Conservation (phyloP, 2,797 vertebrate genomes). For the Lutjanus campechanus region DNA sequence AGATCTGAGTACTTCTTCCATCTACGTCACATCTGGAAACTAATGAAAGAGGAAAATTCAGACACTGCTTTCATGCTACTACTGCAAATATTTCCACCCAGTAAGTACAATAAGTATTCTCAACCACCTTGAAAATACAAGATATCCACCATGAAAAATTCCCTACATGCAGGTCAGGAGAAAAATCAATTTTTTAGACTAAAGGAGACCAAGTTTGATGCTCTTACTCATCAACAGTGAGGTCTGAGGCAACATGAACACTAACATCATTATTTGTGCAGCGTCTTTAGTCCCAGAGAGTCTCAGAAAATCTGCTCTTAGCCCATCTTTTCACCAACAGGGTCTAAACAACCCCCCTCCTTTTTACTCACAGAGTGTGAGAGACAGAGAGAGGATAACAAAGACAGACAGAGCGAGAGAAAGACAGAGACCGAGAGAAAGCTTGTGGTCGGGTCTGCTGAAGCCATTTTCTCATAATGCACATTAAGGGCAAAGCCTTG, state of each 20-base stretch:
- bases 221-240: slow-evolving; percentile 51
- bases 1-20: too few relatives aligned
- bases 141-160: slow-evolving; percentile 22
- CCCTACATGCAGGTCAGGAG: slow-evolving; percentile 9
- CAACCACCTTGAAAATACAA: slow-evolving; percentile 35
- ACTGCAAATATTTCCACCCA: slow-evolving; percentile 8
- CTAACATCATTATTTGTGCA: slow-evolving; percentile 67
- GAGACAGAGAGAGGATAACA: slow-evolving; percentile 46
- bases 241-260: slow-evolving; percentile 46
- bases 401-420: slow-evolving; percentile 60
- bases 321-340: slow-evolving; percentile 57
- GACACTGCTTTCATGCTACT: not conserved
- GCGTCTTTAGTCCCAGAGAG: slow-evolving; percentile 46
- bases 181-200: slow-evolving; percentile 36
- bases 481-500: slow-evolving; percentile 77
- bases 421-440: slow-evolving; percentile 55
- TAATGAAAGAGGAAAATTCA: slow-evolving; percentile 33
- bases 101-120: slow-evolving; percentile 35
- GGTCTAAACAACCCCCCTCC: slow-evolving; percentile 31
- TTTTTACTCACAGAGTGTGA: slow-evolving; percentile 29
- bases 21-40: slow-evolving; percentile 28
- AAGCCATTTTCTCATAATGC: slow-evolving; percentile 85
- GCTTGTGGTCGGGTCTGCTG: slow-evolving; percentile 80
- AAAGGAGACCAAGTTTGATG: slow-evolving; percentile 46
- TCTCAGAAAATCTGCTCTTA: slow-evolving; percentile 53